Base-by-base conservation (phyloP, 2,888 invertebrate genomes). In the Herminia tarsipennalis region DNA sequence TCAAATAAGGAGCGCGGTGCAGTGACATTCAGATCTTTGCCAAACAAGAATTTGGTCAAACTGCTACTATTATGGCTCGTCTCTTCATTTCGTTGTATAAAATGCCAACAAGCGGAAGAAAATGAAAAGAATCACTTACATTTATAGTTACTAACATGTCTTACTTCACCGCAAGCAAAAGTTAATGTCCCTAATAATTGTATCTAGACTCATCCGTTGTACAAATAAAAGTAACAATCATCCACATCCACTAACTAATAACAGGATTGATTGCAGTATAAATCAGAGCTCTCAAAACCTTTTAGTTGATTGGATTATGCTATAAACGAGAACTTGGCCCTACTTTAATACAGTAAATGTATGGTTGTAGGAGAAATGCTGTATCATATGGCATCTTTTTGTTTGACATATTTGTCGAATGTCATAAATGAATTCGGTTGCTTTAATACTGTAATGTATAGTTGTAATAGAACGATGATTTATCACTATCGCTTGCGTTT, bases 291-390 rank as follows among this genome's bases (percentile, higher is more conserved):
- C 45, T 50, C 34, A 22, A n/a, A 62, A 60, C 49, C 65, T 65
- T 62, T 65, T 65, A 65, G 65, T 59, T 53, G 66, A 65, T 65
- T 66, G 56, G 54, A 56, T 65, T 60, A 62, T 62, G 49, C 44
- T 42, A 61, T 53, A 66, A 62, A 62, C 47, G 59, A 28, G 36
- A 54, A 51, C 48, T 58, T 62, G 46, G 58, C 30, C 43, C 48
- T 60, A 41, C 45, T 61, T 56, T 56, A 37, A 61, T 65, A 61
- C 42, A 38, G 20, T 44, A 30, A 35, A 44, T 51, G 37, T 57
- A 52, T 47, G 45, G 34, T 17, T 17, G 40, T 59, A 37, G 44
- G 44, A 54, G 36, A 55, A 51, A 49, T 51, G 60, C 48, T 59
- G 51, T 43, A 57, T 65, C 65, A 57, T 44, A 44, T 49, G 35